A percentile compares a stretch with the other conserved stretches of the same genome.
phyloP scores from a whole-genome alignment of 2,797 vertebrate genomes.

The Xenentodon cancila region DNA sequence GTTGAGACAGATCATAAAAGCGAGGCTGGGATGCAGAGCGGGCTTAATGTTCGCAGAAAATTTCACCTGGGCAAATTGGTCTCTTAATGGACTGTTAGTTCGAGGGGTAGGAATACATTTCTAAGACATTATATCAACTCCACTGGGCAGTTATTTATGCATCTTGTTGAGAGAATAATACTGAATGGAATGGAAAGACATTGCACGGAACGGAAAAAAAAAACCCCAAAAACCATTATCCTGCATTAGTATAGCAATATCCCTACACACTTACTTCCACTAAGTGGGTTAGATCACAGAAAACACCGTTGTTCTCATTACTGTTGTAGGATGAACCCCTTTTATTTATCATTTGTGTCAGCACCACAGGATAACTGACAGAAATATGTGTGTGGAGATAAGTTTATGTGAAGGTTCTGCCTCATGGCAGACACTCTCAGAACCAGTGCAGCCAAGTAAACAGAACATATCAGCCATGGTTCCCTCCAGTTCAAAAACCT shows the following conservation, averaged over 20 bases:
- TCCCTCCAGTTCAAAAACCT: too few relatives aligned
- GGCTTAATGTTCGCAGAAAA: conserved; percentile 26
- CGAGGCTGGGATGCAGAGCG: conserved; percentile 16
- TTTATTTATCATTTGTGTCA: too few relatives aligned
- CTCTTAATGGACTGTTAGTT: conserved; percentile 34
- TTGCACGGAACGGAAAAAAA: neutral
- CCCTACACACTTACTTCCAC: conserved; percentile 8
- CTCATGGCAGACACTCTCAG: too few relatives aligned
- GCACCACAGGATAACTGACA: too few relatives aligned
- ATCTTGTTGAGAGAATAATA: conserved; percentile 6
- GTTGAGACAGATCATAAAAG: conserved; percentile 30
- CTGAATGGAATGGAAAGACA: neutral
- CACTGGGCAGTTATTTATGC: conserved; percentile 1
- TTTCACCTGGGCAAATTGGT: conserved; percentile 11
- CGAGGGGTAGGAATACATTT: conserved; percentile 19
- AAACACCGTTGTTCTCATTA: too few relatives aligned
- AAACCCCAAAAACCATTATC: too few relatives aligned
- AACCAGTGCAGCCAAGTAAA: too few relatives aligned
- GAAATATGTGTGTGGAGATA: too few relatives aligned
- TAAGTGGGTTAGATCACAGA: conserved; percentile 8
- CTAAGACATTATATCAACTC: neutral
- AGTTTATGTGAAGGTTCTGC: too few relatives aligned
- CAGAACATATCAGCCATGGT: too few relatives aligned
- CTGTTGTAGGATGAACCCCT: too few relatives aligned
- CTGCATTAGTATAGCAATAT: neutral